phyloP scores from a whole-genome alignment of 2,888 invertebrate species.

The Anodontia alba region DNA sequence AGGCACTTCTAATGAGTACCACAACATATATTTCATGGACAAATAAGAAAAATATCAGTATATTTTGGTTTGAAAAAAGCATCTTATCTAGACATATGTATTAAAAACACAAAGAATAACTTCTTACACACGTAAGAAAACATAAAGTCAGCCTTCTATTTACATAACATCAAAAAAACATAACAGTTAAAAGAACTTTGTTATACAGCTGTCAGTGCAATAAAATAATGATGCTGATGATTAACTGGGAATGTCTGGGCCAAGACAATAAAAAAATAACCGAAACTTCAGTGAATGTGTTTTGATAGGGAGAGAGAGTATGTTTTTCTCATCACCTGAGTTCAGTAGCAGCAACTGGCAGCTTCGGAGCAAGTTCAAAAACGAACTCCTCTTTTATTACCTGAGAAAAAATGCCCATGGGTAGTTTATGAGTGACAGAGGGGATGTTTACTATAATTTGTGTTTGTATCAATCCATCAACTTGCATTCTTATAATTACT shows the following conservation, averaged over 20 bases:
- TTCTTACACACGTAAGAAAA: background rate
- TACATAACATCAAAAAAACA: background rate
- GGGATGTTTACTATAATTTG: slow-evolving; percentile 10
- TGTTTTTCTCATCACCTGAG: background rate
- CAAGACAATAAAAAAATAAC: background rate
- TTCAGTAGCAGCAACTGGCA: background rate
- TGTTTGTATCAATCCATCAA: slow-evolving; percentile 18
- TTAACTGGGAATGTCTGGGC: background rate
- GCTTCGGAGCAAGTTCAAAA: slow-evolving; percentile 33
- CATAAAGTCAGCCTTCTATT: background rate
- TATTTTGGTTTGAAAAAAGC: too few species aligned
- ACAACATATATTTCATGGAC: too few species aligned
- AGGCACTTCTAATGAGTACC: too few species aligned
- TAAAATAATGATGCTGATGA: slow-evolving; percentile 10
- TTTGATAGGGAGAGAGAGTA: background rate
- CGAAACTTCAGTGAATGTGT: background rate
- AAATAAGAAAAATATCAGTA: too few species aligned
- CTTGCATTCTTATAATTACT: slow-evolving; percentile 14
- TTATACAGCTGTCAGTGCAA: slow-evolving; percentile 15
- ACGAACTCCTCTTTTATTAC: slow-evolving; percentile 21
- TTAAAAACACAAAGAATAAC: background rate
- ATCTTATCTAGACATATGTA: too few species aligned
- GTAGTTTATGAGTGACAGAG: slow-evolving; percentile 11
- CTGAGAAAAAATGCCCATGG: slow-evolving; percentile 1
- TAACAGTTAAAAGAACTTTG: background rate